These are phyloP conservation scores for Drosophila sucinea DNA, from an alignment of 1,140 invertebrate genomes.

Conservation along the genomic window DNA sequence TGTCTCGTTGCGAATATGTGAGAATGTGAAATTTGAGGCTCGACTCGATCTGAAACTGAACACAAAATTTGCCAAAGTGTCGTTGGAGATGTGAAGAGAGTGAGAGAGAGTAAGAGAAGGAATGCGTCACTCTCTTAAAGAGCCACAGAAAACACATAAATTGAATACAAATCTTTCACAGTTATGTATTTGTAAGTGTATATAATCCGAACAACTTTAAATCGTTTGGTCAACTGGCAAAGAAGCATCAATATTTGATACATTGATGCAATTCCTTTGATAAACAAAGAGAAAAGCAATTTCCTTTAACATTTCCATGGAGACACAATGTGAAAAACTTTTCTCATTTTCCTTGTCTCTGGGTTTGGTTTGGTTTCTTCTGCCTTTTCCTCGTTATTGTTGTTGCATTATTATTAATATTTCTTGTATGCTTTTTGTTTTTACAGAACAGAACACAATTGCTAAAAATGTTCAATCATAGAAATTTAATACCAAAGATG, in stretches of 20 bases:
- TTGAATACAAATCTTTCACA: neutral
- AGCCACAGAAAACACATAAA: neutral
- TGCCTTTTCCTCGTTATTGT: neutral
- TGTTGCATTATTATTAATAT: conserved; percentile 15
- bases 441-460: conserved; percentile 37
- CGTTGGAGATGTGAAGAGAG: too few species aligned
- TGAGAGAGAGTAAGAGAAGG: too few species aligned
- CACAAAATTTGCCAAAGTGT: neutral
- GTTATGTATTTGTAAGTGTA: too few species aligned
- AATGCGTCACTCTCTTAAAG: too few species aligned
- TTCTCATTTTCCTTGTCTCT: neutral
- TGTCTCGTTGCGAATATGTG: neutral
- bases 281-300: conserved; percentile 6
- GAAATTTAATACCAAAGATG: conserved; percentile 56
- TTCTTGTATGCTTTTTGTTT: conserved; percentile 32
- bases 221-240: neutral
- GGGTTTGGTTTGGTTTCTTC: neutral
- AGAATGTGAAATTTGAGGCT: conserved; percentile 3
- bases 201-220: neutral
- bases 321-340: neutral
- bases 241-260: neutral
- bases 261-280: conserved; percentile 2
- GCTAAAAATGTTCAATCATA: conserved; percentile 54
- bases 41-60: neutral
- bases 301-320: conserved; percentile 12